Evolutionary conservation across 1,140 invertebrate species (phyloP).

Genomic region (Venustaconcha ellipsiformis): DNA sequence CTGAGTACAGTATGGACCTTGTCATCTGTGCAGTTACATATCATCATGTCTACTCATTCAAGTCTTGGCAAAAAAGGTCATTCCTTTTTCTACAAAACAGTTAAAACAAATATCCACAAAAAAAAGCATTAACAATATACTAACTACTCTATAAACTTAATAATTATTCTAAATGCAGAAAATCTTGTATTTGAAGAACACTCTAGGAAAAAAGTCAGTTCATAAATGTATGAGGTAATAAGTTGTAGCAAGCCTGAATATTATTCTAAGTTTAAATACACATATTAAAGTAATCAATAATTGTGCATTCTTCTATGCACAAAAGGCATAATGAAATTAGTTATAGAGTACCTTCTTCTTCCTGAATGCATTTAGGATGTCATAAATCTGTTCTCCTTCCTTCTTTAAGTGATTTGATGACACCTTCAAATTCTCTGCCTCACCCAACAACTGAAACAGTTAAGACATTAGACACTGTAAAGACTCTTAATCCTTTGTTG

Average conservation of each 20-base stretch:
- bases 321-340: background rate
- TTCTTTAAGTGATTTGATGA: constrained; percentile 45
- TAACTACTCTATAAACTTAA: too few species aligned
- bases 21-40: too few species aligned
- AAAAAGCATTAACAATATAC: too few species aligned
- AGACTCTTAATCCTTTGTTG: background rate
- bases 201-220: constrained; percentile 17
- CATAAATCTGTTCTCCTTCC: constrained; percentile 61
- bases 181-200: background rate
- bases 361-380: constrained; percentile 48
- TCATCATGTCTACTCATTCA: too few species aligned
- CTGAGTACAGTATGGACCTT: too few species aligned
- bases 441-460: constrained; percentile 45
- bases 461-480: constrained; percentile 4
- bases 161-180: too few species aligned
- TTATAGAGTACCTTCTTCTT: constrained; percentile 50
- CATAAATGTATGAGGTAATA: background rate
- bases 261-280: background rate
- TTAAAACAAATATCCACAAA: too few species aligned
- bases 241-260: background rate
- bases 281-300: background rate
- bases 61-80: too few species aligned
- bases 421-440: constrained; percentile 57
- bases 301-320: background rate
- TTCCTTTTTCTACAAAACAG: too few species aligned